Evolutionary conservation across 53 echinoderm and acorn worm genomes (phyloP).

Genomic region (Hippasteria phrygiana): DNA sequence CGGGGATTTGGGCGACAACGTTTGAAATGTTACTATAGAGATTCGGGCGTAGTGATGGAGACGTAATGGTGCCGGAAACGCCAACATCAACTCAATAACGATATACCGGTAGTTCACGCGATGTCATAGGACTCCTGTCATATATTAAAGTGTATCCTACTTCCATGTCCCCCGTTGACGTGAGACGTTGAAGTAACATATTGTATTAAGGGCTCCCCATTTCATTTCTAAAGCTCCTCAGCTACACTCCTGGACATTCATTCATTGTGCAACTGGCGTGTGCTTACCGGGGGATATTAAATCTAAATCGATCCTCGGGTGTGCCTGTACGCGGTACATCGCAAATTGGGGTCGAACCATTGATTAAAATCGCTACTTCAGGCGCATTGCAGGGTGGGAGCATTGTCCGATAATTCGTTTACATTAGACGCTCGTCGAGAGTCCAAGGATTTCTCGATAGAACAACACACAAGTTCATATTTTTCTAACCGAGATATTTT

Average conservation of each 20-base stretch:
- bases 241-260: background rate
- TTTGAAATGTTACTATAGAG: no score
- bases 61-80: no score
- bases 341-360: constrained; percentile 31
- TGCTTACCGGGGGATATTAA: background rate
- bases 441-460: no score
- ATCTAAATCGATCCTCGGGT: constrained; percentile 4
- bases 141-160: background rate
- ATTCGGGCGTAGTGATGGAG: no score
- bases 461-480: no score
- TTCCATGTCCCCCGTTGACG: background rate
- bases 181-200: background rate
- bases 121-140: no score
- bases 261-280: background rate
- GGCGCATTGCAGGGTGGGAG: background rate
- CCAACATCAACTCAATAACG: no score
- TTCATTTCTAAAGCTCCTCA: background rate
- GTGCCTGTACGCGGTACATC: background rate
- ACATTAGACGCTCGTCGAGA: background rate
- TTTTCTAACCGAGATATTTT: no score
- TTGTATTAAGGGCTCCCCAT: background rate
- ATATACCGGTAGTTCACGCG: no score
- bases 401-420: constrained; percentile 37
- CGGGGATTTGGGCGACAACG: no score
- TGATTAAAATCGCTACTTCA: constrained; percentile 10